These are phyloP conservation scores for Sebastes hubbsi DNA, from an alignment of 2,797 vertebrate species.

Conservation along the genomic window DNA sequence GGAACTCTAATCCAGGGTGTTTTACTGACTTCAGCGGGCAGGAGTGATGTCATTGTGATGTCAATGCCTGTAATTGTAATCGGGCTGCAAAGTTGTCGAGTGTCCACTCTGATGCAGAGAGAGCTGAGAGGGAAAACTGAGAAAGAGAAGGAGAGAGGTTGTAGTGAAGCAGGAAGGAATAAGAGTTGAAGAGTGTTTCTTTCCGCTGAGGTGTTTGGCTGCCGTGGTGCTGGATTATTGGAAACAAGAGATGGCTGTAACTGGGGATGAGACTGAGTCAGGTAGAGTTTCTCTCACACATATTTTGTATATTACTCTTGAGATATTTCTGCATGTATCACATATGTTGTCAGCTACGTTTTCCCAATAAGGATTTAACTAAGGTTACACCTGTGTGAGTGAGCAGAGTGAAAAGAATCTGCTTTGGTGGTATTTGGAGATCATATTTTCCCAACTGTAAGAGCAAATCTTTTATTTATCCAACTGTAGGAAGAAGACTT, in stretches of 20 bases:
- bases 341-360: background rate
- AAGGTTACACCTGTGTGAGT: background rate
- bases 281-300: constrained; percentile 64
- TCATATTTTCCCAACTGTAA: background rate
- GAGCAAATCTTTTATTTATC: background rate
- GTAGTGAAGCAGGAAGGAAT: background rate
- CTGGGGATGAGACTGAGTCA: constrained; percentile 93
- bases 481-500: background rate
- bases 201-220: background rate
- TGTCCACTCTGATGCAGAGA: constrained; percentile 77
- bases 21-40: constrained; percentile 88
- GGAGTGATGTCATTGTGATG: constrained; percentile 95
- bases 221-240: constrained; percentile 81
- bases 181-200: constrained; percentile 4
- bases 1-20: constrained; percentile 83
- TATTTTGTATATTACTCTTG: background rate
- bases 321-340: background rate
- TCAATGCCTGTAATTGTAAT: constrained; percentile 91
- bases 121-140: constrained; percentile 21
- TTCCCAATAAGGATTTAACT: background rate
- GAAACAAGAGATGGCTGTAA: constrained; percentile 90
- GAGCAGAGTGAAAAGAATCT: background rate
- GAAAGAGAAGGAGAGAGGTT: constrained; percentile 7
- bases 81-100: constrained; percentile 83
- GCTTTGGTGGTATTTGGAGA: background rate